Evolutionary conservation across 37 sponge, comb jelly and placozoan genomes (phyloP).

Genomic region (Hexactinellida sp.): DNA sequence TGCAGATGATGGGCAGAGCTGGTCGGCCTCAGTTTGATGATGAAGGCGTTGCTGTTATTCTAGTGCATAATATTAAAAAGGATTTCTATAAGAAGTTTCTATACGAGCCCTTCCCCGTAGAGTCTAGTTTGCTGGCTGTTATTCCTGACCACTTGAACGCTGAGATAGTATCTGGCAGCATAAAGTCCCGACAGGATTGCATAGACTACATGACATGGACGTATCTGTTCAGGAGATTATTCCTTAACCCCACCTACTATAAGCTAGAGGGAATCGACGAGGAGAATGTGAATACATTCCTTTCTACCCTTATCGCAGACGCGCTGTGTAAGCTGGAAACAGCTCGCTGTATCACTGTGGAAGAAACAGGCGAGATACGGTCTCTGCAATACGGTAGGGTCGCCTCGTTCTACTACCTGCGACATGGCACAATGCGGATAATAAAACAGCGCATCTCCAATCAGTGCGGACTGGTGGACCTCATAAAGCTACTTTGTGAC

Average conservation of each 20-base stretch:
- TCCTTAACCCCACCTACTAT: conserved; percentile 75
- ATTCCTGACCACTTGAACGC: conserved; percentile 91
- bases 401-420: conserved; percentile 93
- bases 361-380: background rate
- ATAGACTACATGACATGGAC: conserved; percentile 98
- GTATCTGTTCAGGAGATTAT: conserved; percentile 87
- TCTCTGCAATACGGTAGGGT: conserved; percentile 57
- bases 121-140: conserved; percentile 84
- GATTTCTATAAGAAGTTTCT: conserved; percentile 97
- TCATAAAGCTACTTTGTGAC: conserved; percentile 62
- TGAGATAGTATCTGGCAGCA: conserved; percentile 90
- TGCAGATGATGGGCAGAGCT: conserved; percentile 99
- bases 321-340: conserved; percentile 3
- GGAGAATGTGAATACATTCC: conserved; percentile 29
- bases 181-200: conserved; percentile 79
- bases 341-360: background rate
- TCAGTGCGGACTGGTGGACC: conserved; percentile 44
- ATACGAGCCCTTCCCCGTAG: conserved; percentile 98
- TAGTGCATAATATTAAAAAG: conserved; percentile 94
- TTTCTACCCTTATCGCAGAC: conserved; percentile 18
- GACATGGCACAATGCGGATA: conserved; percentile 64
- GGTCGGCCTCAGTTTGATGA: conserved; percentile 97
- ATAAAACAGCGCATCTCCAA: conserved; percentile 54
- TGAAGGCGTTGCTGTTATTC: conserved; percentile 77
- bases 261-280: conserved; percentile 25